A percentile compares a stretch with the other conserved stretches of the same genome.
Conservation (phyloP, 1,140 invertebrate genomes). For the Heliconius himera region DNA sequence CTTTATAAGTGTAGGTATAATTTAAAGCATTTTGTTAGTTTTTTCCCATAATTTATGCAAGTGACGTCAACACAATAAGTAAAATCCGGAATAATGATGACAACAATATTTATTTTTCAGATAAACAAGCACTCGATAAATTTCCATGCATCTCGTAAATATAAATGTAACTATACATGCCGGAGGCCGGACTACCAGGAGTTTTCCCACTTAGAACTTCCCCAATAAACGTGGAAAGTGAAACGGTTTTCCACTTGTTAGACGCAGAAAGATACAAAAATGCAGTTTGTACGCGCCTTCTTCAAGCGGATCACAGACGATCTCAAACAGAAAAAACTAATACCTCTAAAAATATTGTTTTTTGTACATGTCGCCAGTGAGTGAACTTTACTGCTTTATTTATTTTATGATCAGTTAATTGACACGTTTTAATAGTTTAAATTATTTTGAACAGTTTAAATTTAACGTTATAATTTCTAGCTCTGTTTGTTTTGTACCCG, state of each 20-base stretch:
- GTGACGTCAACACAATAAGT: neutral
- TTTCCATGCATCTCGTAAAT: conserved; percentile 67
- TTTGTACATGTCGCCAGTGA: conserved; percentile 91
- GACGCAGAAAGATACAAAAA: conserved; percentile 59
- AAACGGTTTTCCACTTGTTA: neutral
- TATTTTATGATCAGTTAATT: neutral
- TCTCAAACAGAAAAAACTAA: conserved; percentile 86
- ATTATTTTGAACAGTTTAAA: no score
- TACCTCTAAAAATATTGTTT: conserved; percentile 88
- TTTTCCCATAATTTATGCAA: neutral
- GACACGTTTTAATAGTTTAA: no score
- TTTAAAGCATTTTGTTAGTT: neutral
- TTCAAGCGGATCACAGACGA: conserved; percentile 86
- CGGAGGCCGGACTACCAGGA: conserved; percentile 54
- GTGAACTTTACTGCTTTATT: conserved; percentile 56
- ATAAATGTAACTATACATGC: conserved; percentile 46
- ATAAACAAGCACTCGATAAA: conserved; percentile 33
- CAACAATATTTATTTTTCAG: conserved; percentile 29
- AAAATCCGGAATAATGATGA: neutral
- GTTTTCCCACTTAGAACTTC: conserved; percentile 60
- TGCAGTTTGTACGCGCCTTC: conserved; percentile 84
- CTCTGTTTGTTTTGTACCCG: conserved; percentile 89
- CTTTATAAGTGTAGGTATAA: neutral
- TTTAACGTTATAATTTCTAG: conserved; percentile 69
- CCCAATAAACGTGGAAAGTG: conserved; percentile 35